Evolutionary conservation across 2,888 invertebrate species (phyloP).

Genomic region (Kuschelorhynchus macadamiae): DNA sequence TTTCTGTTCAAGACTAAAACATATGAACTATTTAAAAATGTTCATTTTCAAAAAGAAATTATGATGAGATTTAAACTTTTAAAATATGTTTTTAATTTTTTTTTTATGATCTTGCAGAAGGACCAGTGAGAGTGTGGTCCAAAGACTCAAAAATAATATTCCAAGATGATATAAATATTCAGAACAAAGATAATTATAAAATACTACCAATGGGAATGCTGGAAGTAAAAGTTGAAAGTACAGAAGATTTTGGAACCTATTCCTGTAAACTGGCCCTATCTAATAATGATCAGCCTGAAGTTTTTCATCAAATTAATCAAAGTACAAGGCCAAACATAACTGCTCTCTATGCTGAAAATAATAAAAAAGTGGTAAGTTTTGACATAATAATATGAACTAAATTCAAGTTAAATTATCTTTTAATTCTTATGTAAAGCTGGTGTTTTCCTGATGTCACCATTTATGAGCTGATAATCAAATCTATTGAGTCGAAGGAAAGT

Average conservation of each 20-base stretch:
- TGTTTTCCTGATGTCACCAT: too few relatives aligned
- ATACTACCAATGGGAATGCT: slow-evolving; percentile 51
- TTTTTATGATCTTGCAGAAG: not conserved
- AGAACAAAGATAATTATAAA: slow-evolving; percentile 51
- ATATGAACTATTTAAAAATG: too few relatives aligned
- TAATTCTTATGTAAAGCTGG: too few relatives aligned
- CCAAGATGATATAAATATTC: slow-evolving; percentile 54
- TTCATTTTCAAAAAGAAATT: too few relatives aligned
- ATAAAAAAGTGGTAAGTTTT: slow-evolving; percentile 24
- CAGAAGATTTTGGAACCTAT: slow-evolving; percentile 60
- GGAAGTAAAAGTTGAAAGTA: slow-evolving; percentile 45
- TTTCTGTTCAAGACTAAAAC: too few relatives aligned
- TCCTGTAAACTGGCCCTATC: slow-evolving; percentile 57
- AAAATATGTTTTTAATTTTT: too few relatives aligned
- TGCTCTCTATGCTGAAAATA: slow-evolving; percentile 54
- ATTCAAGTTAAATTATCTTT: too few relatives aligned
- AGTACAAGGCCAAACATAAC: slow-evolving; percentile 58
- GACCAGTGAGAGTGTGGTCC: slow-evolving; percentile 55
- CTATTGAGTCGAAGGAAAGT: too few relatives aligned
- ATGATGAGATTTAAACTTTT: too few relatives aligned
- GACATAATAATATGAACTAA: too few relatives aligned
- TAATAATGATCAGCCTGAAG: slow-evolving; percentile 47
- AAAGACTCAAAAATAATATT: slow-evolving; percentile 53
- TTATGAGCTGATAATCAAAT: too few relatives aligned
- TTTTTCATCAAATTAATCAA: slow-evolving; percentile 57